These are phyloP conservation scores for Lepus americanus DNA, from an alignment of 2,113 vertebrate species.

Conservation along the genomic window DNA sequence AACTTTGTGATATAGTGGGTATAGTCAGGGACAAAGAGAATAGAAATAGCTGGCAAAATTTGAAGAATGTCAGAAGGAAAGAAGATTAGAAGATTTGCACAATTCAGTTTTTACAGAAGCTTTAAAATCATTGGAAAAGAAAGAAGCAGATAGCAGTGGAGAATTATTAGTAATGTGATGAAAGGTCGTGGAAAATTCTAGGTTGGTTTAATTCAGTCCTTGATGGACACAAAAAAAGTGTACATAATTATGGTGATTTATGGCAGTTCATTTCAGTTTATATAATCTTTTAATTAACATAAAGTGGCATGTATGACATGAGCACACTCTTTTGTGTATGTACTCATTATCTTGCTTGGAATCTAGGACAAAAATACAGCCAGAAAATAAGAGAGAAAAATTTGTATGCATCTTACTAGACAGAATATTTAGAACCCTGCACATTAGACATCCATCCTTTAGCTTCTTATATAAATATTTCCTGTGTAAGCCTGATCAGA, in stretches of 20 bases:
- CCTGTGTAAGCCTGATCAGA: neutral
- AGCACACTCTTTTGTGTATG: neutral
- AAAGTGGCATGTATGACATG: neutral
- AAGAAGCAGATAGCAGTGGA: neutral
- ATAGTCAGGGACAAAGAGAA: neutral
- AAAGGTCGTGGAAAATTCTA: neutral
- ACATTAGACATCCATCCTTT: neutral
- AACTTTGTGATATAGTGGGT: neutral
- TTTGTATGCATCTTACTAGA: neutral
- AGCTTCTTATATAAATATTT: neutral
- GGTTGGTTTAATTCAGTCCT: neutral
- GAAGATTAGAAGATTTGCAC: neutral
- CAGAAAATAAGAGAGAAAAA: neutral
- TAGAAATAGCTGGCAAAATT: neutral
- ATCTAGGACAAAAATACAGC: neutral
- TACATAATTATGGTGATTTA: neutral
- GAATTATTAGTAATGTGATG: neutral
- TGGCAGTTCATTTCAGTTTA: neutral
- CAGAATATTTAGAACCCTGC: neutral
- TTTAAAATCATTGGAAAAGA: neutral
- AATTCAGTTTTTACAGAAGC: neutral
- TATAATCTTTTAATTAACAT: neutral
- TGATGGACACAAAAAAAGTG: neutral
- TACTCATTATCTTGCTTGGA: neutral
- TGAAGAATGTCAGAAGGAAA: neutral